Base-by-base conservation (phyloP, 2,888 invertebrate species). In the Acanthopleura granulata region DNA sequence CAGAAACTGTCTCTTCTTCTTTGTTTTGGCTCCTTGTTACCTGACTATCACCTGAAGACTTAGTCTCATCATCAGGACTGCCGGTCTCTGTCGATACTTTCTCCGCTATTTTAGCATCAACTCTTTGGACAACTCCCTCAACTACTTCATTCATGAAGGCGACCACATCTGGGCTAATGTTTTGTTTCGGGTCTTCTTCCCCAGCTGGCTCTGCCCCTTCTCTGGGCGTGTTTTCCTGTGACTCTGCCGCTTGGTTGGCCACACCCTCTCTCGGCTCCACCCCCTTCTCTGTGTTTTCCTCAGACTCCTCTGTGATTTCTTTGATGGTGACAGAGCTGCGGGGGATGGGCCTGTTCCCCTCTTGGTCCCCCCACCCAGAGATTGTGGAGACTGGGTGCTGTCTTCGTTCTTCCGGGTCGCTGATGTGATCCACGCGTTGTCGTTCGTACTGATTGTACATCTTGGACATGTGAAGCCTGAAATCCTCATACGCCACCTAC, bases 401-500 rank as follows among this genome's bases (percentile, higher is more conserved):
- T 88, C 96, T 96, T 25, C 97, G 92, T 82, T 97, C 93, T n/a
- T 95, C 94, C 0, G 97, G 97, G 91, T 98, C 98, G 0, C 97
- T 96, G 85, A 98, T 96, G 90, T 97, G 96, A 91, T 98, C 97
- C 0, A 97, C 95, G 75, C 97, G 93, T 83, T 97, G 95, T 75
- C 96, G 94, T 88, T 98, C 97, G 89, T 98, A 98, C 89, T 90
- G 88, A 73, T 87, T 84, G 82, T 90, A 90, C 96, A 98, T 97
- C 92, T 97, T 97, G 50, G 97, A 96, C 91, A 98, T 98, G 91
- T 98, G 98, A 11, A 97, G 93, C 88, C 97, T 97, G 91, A 98
- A 99, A 91, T 99, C 98, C 92, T 99, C 98, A 90, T 98, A 98
- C 0, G 98, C 97, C 14, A 99, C 96, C 96, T 96, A 87, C 12